These are phyloP conservation scores for Isurus oxyrinchus DNA, from an alignment of 2,113 vertebrate species.

Conservation along the genomic window DNA sequence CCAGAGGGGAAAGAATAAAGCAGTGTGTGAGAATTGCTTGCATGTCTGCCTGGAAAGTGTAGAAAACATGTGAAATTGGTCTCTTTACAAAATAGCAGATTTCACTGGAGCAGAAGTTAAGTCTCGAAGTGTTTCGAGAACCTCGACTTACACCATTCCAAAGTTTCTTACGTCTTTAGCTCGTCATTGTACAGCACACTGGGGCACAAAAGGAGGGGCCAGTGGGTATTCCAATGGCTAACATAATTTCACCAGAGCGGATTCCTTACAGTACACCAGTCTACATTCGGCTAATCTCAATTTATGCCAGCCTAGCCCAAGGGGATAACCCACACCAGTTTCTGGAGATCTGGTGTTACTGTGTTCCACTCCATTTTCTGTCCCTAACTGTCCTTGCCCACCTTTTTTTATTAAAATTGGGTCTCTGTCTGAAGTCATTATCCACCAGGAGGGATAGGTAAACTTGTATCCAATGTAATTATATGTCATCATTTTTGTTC, in stretches of 20 bases:
- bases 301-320: neutral
- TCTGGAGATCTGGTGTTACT: neutral
- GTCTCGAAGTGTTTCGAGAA: neutral
- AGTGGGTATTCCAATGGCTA: neutral
- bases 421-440: neutral
- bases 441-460: neutral
- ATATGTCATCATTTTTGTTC: neutral
- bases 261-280: neutral
- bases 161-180: neutral
- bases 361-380: neutral
- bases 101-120: neutral
- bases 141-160: neutral
- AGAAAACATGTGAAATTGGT: neutral
- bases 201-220: neutral
- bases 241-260: neutral
- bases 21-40: neutral
- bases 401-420: neutral
- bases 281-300: neutral
- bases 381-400: neutral
- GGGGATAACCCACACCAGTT: neutral
- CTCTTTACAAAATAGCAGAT: neutral
- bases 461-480: neutral
- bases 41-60: neutral
- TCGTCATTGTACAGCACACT: neutral
- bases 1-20: neutral